Evolutionary conservation across 2,888 invertebrate genomes (phyloP).

Genomic region (Drosophila parthenogenetica): DNA sequence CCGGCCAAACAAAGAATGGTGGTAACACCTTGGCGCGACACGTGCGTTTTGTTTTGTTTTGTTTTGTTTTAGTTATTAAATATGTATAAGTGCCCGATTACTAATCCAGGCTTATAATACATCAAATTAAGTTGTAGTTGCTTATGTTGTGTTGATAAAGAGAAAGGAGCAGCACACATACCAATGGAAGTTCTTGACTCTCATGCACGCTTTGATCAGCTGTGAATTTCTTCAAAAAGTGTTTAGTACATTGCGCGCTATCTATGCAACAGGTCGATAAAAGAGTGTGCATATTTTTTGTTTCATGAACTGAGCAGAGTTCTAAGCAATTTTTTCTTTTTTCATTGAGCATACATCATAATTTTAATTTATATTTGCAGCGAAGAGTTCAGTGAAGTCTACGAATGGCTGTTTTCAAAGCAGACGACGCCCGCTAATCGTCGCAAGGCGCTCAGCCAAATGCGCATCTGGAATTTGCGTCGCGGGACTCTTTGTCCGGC

Average conservation of each 20-base stretch:
- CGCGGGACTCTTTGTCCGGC: constrained; percentile 83
- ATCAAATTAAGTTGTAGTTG: too few relatives aligned
- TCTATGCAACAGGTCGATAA: too few relatives aligned
- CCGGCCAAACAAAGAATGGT: constrained; percentile 74
- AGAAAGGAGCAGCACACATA: neutral
- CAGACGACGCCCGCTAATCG: constrained; percentile 41
- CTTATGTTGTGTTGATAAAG: neutral
- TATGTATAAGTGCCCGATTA: too few relatives aligned
- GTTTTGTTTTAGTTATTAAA: neutral
- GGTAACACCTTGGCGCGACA: constrained; percentile 83
- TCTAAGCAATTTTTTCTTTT: too few relatives aligned
- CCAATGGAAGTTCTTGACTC: too few relatives aligned
- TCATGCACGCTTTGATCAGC: too few relatives aligned
- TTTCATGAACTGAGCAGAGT: too few relatives aligned
- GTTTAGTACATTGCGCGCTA: too few relatives aligned
- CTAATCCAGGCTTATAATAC: too few relatives aligned
- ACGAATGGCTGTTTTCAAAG: constrained; percentile 77
- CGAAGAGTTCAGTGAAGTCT: constrained; percentile 81
- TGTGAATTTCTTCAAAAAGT: too few relatives aligned
- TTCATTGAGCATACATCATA: too few relatives aligned
- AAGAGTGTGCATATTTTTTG: too few relatives aligned
- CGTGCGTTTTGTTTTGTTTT: constrained; percentile 72
- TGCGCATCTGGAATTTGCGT: constrained; percentile 83
- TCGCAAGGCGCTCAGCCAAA: constrained; percentile 68
- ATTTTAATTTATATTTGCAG: constrained; percentile 49